Base-by-base conservation (phyloP, 2,113 vertebrate species). In the Grantiella picta region DNA sequence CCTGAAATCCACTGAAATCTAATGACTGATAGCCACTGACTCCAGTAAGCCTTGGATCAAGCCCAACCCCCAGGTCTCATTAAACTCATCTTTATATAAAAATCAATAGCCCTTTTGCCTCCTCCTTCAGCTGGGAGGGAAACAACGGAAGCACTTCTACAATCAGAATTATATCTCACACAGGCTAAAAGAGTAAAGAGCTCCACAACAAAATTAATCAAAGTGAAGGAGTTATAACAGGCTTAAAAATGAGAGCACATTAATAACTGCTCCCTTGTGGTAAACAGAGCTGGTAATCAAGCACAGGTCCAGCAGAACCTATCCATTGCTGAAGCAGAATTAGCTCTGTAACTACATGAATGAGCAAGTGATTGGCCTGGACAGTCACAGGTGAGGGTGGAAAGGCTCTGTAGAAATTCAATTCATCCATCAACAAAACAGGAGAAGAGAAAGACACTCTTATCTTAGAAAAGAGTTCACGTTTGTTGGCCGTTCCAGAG, bases 171-270 rank as follows among this genome's bases (percentile, higher is more conserved):
- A 50, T 24, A 90, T 82, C 77, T 92, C 53, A 61, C 4, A 36
- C 71, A 64, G 53, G 45, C 84, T 81, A 65, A 61, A 90, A 93
- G 66, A 95, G 49, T 86, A 61, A 80, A 96, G 64, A 86, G 72
- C 86, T 89, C 86, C 82, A 82, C 82, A 72, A 65, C 49, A 35
- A 96, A 93, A 97, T 97, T 95, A 96, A 97, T 97, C 96, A 95
- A 97, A 94, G 47, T 84, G 86, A 97, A 96, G 93, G 84, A 94
- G 82, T 94, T 86, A 71, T 90, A 94, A 95, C n/a, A 82, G 84
- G 61, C 76, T 84, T 94, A 72, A 95, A 96, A 96, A 97, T 40
- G 65, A 92, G 69, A 92, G 82, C 88, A 86, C 61, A 91, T 96
- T 94, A 95, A 91, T 95, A 97, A 95, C 53, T 56, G 89, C 54